Evolutionary conservation across 1,140 invertebrate species (phyloP).

Genomic region (Phenacoccus solenopsis): DNA sequence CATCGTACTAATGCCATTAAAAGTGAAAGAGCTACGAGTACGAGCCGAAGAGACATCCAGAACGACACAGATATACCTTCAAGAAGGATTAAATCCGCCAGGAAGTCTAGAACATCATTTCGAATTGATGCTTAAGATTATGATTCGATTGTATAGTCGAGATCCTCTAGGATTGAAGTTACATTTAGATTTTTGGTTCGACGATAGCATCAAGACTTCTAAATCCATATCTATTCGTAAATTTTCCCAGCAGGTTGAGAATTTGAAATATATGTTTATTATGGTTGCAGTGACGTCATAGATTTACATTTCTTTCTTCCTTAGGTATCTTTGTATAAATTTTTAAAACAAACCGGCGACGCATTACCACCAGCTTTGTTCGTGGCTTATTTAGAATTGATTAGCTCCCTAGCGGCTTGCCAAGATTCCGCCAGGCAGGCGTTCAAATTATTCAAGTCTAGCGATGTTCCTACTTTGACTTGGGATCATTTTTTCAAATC

Average conservation of each 20-base stretch:
- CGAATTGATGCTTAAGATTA: constrained; percentile 63
- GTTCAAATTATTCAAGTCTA: constrained; percentile 70
- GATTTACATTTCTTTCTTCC: background rate
- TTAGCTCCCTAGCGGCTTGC: constrained; percentile 64
- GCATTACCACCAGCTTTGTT: constrained; percentile 72
- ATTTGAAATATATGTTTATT: background rate
- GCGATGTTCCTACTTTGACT: constrained; percentile 33
- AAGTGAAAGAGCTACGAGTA: constrained; percentile 68
- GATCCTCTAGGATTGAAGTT: constrained; percentile 59
- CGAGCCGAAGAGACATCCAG: constrained; percentile 79
- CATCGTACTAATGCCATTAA: constrained; percentile 82
- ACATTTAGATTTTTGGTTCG: constrained; percentile 69
- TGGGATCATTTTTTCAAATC: constrained; percentile 86
- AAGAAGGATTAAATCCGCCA: constrained; percentile 70
- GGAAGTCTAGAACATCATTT: constrained; percentile 62
- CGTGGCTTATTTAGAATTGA: constrained; percentile 74
- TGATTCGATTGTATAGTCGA: constrained; percentile 62
- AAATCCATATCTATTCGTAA: background rate
- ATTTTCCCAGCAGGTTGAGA: background rate
- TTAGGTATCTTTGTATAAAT: constrained; percentile 69
- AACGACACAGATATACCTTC: constrained; percentile 61
- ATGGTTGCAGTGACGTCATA: background rate
- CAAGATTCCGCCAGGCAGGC: constrained; percentile 59
- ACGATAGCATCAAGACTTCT: constrained; percentile 38
- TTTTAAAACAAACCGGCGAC: constrained; percentile 75